Conservation (phyloP, 2,888 invertebrate genomes). For the Trachelus tabidus region DNA sequence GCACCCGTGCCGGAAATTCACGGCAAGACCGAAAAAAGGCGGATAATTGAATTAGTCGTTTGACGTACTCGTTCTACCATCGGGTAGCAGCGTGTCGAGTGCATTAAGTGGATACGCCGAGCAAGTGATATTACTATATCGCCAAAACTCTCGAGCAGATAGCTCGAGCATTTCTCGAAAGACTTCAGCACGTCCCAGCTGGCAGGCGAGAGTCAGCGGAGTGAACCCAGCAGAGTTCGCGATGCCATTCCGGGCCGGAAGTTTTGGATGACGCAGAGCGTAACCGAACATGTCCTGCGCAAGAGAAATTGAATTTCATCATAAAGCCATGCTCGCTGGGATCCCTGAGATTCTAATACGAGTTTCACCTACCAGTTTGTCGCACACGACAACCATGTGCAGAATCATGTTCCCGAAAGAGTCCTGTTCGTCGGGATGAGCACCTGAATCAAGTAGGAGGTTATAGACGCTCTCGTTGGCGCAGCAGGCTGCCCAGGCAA, state of each 20-base stretch:
- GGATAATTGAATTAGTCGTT: constrained; percentile 14
- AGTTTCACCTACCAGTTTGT: constrained; percentile 82
- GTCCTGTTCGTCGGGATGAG: constrained; percentile 96
- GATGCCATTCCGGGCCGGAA: constrained; percentile 92
- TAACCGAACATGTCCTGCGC: constrained; percentile 97
- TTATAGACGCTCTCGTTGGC: constrained; percentile 98
- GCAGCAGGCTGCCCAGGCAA: constrained; percentile 98
- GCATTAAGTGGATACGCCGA: constrained; percentile 97
- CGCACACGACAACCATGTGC: constrained; percentile 99
- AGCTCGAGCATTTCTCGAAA: constrained; percentile 98
- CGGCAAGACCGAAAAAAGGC: neutral
- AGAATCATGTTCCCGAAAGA: constrained; percentile 98
- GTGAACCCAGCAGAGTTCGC: constrained; percentile 91
- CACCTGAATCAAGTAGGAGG: constrained; percentile 88
- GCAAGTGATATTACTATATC: constrained; percentile 98
- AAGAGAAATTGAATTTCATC: neutral
- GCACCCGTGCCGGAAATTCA: neutral
- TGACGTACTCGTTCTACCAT: constrained; percentile 91
- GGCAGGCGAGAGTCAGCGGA: constrained; percentile 95
- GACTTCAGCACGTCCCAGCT: constrained; percentile 94
- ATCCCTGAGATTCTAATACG: neutral
- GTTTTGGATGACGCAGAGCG: constrained; percentile 92
- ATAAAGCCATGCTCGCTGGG: neutral
- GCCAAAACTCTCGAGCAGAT: constrained; percentile 95
- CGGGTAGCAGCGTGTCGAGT: constrained; percentile 92